Base-by-base conservation (phyloP, 1,140 invertebrate genomes). In the Psilanteris sp. region DNA sequence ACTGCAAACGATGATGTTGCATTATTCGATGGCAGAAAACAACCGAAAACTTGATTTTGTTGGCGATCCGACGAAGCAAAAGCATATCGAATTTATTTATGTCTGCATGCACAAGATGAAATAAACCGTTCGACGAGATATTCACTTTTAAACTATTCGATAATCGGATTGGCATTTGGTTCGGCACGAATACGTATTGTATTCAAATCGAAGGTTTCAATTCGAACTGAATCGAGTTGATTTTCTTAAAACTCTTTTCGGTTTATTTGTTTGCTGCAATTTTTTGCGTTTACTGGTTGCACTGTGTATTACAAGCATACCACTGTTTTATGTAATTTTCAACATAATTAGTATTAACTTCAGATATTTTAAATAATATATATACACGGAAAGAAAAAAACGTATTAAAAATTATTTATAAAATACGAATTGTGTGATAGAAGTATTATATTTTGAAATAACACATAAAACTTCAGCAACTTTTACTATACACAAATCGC, bases 101-200 rank as follows among this genome's bases (percentile, higher is more conserved):
- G 54, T 22, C 37, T 13, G 22, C 32, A 9, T 26, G 43, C 11
- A 64, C 27, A 8, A 29, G n/a, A 55, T 29, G 55, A 57, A 59
- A 55, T 41, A 64, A 55, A 61, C 46, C 9, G 54, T 37, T 41
- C 29, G 46, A 57, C 31, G 13, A 8, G 14, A 57, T 52, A 52
- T 37, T 52, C 32, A 14, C 20, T 62, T 50, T 61, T 64, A 64
- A 72, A 36, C 55, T 55, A 62, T 46, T 71, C 50, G 68, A 72
- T 64, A 64, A 72, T 72, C 68, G 57, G 68, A 72, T 64, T 72
- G 59, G 68, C 59, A 73, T 64, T 48, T 73, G 57, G 50, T 43
- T 52, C 20, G 59, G 10, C 32, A 31, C 55, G 48, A 71, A 71
- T 71, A 32, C 29, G 55, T 32, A 71, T 71, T 71, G 67, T 71